Conservation (phyloP, 2,113 vertebrate species). For the Heteronetta atricapilla region DNA sequence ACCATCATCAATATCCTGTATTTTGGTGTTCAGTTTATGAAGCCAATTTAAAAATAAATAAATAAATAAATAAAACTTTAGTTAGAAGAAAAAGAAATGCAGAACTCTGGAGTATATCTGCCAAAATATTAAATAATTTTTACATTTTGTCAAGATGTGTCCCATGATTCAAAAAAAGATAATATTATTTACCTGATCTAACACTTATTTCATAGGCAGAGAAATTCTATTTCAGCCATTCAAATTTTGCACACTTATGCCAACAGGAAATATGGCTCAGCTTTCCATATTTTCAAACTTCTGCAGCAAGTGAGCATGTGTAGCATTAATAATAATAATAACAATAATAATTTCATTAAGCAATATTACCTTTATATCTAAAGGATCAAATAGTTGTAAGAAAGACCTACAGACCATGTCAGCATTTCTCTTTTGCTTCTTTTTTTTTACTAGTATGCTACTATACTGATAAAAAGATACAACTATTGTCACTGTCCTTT, state of each 20-base stretch:
- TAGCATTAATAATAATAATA: not conserved
- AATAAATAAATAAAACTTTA: too few species aligned
- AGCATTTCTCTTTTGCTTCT: slow-evolving; percentile 16
- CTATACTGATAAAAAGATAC: not conserved
- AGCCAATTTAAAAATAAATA: not conserved
- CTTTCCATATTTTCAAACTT: not conserved
- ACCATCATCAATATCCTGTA: not conserved
- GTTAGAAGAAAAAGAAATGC: not conserved
- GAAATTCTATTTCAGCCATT: not conserved
- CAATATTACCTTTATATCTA: not conserved
- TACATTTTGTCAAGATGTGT: not conserved
- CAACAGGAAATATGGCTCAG: not conserved
- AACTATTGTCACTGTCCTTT: not conserved
- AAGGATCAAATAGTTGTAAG: slow-evolving; percentile 16
- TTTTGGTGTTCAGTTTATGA: not conserved
- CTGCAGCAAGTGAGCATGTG: not conserved
- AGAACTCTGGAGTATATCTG: not conserved
- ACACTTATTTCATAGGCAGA: not conserved
- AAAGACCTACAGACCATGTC: slow-evolving; percentile 37
- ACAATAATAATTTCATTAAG: not conserved
- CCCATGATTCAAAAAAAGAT: not conserved
- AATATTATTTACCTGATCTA: not conserved
- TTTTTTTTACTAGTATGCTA: not conserved
- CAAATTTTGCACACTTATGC: not conserved
- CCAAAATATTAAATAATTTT: not conserved